Percentiles rank a stretch among this genome's conserved stretches.
Conservation (phyloP, 1,140 invertebrate species). For the Trichogramma pretiosum region DNA sequence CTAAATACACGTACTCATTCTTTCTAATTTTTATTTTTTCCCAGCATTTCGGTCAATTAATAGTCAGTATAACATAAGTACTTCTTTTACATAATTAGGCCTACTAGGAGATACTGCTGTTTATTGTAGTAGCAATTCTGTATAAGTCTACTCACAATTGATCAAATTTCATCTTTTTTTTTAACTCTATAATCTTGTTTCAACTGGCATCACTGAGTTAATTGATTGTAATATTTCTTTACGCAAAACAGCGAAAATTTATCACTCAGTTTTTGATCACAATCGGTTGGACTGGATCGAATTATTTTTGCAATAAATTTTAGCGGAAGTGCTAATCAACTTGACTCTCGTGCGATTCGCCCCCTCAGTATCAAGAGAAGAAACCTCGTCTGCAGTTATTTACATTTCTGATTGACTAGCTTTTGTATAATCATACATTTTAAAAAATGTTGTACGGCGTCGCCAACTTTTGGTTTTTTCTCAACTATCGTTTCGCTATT, state of each 20-base stretch:
- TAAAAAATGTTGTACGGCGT: too few species aligned
- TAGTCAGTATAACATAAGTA: constrained; percentile 40
- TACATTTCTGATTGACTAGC: too few species aligned
- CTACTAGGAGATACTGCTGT: constrained; percentile 40
- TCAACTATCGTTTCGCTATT: too few species aligned
- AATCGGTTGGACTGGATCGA: neutral
- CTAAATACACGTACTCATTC: constrained; percentile 1
- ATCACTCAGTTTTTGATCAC: neutral
- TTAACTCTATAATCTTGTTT: constrained; percentile 2
- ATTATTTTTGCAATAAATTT: too few species aligned
- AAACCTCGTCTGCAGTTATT: too few species aligned
- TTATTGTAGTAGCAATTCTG: constrained; percentile 18
- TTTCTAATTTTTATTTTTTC: constrained; percentile 20
- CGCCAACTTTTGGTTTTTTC: too few species aligned
- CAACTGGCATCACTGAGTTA: neutral
- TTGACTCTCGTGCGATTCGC: too few species aligned
- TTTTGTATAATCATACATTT: too few species aligned
- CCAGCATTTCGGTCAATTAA: constrained; percentile 31
- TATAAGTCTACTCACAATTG: constrained; percentile 2
- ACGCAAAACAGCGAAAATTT: neutral
- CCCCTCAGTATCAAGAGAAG: too few species aligned
- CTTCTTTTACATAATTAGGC: constrained; percentile 41
- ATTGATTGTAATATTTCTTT: constrained; percentile 7
- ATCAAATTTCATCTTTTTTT: neutral
- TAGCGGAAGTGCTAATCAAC: too few species aligned